Conservation (phyloP, 2,888 invertebrate genomes). For the Seira sanloemensis region DNA sequence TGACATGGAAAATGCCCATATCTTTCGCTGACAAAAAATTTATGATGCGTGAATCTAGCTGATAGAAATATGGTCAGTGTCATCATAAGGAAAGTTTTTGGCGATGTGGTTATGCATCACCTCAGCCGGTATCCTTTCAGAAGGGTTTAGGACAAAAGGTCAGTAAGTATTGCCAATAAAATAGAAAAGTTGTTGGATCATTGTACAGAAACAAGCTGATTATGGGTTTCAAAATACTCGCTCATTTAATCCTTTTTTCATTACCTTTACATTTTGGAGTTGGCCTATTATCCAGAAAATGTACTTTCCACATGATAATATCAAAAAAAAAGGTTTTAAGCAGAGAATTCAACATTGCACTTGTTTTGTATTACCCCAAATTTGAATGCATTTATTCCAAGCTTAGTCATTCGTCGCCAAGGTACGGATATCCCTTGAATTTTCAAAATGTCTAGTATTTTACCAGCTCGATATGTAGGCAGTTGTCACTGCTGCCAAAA, state of each 20-base stretch:
- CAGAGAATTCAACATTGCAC: too few relatives aligned
- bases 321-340: too few relatives aligned
- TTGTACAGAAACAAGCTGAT: conserved; percentile 18
- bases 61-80: conserved; percentile 33
- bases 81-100: conserved; percentile 14
- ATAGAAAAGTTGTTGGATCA: conserved; percentile 2
- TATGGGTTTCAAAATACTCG: too few relatives aligned
- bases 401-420: too few relatives aligned
- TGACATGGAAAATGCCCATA: background rate
- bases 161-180: conserved; percentile 25
- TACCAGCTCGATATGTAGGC: too few relatives aligned
- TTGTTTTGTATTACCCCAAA: too few relatives aligned
- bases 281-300: too few relatives aligned
- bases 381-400: too few relatives aligned
- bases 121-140: conserved; percentile 15
- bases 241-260: conserved; percentile 16
- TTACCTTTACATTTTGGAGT: conserved; percentile 8
- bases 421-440: too few relatives aligned
- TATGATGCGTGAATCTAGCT: conserved; percentile 34
- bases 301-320: too few relatives aligned
- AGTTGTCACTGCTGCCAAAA: too few relatives aligned
- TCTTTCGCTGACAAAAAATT: conserved; percentile 20
- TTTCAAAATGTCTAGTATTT: too few relatives aligned
- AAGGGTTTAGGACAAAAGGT: conserved; percentile 36
- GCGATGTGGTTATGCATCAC: background rate